Percentiles rank a stretch among this genome's conserved stretches.
Conservation (phyloP, 1,140 invertebrate species). For the Caenorhabditis briggsae region DNA sequence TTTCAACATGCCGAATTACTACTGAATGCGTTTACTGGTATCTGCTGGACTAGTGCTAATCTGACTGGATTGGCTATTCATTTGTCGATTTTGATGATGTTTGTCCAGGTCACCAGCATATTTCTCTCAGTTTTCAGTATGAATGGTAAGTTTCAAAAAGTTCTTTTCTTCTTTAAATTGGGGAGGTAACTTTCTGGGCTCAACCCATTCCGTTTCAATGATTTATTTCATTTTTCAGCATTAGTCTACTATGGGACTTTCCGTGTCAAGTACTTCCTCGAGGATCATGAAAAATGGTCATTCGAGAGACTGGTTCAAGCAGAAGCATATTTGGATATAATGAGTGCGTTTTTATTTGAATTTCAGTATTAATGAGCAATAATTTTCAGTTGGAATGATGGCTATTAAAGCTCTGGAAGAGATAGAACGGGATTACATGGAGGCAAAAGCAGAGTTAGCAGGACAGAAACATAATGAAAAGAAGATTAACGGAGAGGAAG, state of each 20-base stretch:
- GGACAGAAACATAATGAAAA: not conserved
- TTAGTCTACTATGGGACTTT: not conserved
- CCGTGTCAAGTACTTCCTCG: not conserved
- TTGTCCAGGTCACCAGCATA: not conserved
- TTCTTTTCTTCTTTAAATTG: not conserved
- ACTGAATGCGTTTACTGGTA: not conserved
- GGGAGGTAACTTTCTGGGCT: no score
- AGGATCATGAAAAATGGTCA: not conserved
- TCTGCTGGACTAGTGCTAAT: not conserved
- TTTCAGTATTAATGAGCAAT: no score
- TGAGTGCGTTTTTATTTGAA: not conserved
- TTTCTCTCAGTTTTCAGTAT: not conserved
- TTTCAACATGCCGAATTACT: conserved; percentile 9
- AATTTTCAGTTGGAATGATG: conserved; percentile 2
- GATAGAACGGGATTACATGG: not conserved
- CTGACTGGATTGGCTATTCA: not conserved
- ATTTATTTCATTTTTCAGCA: not conserved
- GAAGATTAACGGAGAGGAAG: no score
- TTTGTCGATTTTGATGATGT: not conserved
- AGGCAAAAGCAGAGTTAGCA: not conserved
- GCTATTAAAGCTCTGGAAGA: not conserved
- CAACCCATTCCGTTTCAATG: no score
- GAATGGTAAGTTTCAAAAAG: not conserved
- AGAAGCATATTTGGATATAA: not conserved
- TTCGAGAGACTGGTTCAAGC: not conserved